Evolutionary conservation across 2,797 vertebrate species (phyloP).

Genomic region (Pantherophis alleghaniensis): DNA sequence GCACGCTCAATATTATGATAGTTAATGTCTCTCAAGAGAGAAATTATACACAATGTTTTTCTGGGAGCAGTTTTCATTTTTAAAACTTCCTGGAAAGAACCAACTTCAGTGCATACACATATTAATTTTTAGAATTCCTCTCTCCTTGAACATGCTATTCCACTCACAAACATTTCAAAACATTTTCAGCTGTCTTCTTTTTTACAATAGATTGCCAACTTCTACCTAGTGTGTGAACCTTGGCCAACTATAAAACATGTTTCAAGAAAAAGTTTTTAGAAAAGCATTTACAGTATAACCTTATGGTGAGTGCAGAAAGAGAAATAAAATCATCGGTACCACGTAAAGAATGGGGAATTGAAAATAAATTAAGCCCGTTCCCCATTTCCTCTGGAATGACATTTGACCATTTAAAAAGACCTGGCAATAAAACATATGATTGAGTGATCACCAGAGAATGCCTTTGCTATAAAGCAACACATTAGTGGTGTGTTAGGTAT

Average conservation of each 20-base stretch:
- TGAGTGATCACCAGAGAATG: slow-evolving; percentile 54
- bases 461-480: slow-evolving; percentile 44
- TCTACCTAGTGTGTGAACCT: not conserved
- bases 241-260: not conserved
- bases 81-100: not conserved
- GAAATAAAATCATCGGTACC: slow-evolving; percentile 34
- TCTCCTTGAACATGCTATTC: not conserved
- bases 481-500: slow-evolving; percentile 38
- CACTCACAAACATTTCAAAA: not conserved
- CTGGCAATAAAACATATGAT: slow-evolving; percentile 63
- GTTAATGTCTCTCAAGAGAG: not conserved
- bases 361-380: slow-evolving; percentile 43
- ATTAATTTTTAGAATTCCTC: not conserved
- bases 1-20: not conserved
- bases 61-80: not conserved
- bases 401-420: slow-evolving; percentile 61
- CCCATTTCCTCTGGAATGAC: slow-evolving; percentile 38
- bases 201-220: not conserved
- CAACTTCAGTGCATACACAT: not conserved
- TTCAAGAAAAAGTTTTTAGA: slow-evolving; percentile 1
- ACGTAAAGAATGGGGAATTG: slow-evolving; percentile 47
- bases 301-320: slow-evolving; percentile 31
- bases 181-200: not conserved
- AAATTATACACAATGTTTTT: not conserved
- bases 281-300: slow-evolving; percentile 27